Evolutionary conservation across 2,113 vertebrate genomes (phyloP).

Genomic region (Maccullochella peelii): DNA sequence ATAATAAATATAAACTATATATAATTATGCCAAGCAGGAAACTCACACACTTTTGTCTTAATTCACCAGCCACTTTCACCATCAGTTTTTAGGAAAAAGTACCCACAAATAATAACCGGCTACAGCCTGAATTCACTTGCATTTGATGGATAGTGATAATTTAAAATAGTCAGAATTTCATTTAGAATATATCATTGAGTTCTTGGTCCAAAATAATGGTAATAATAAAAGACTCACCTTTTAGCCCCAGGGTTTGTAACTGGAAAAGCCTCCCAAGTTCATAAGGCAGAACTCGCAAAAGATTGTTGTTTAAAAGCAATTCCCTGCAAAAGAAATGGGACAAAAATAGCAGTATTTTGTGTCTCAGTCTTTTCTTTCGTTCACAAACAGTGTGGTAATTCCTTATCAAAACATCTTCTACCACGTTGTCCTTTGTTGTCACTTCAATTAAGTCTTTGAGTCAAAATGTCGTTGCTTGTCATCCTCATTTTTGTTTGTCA

Average conservation of each 20-base stretch:
- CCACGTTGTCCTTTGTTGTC: neutral
- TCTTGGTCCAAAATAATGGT: neutral
- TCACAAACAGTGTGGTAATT: neutral
- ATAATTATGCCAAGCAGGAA: neutral
- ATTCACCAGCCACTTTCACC: neutral
- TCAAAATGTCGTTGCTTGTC: neutral
- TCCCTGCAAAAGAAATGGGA: constrained; percentile 87
- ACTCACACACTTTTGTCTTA: neutral
- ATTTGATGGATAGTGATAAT: neutral
- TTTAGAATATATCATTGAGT: neutral
- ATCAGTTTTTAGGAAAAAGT: neutral
- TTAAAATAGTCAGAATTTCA: neutral
- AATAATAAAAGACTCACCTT: constrained; percentile 85
- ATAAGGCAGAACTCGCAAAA: constrained; percentile 99
- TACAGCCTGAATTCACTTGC: neutral
- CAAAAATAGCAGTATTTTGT: neutral
- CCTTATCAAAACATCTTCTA: neutral
- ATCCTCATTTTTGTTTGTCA: neutral
- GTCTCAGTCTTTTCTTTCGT: neutral
- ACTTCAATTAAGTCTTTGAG: neutral
- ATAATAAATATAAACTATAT: neutral
- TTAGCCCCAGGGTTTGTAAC: constrained; percentile 97
- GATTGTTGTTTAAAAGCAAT: constrained; percentile 99
- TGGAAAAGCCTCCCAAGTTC: constrained; percentile 99
- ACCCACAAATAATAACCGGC: neutral